A percentile compares a stretch with the other conserved stretches of the same genome.
Conservation (phyloP, 37 sponge, comb jelly and placozoan species). For the Mnemiopsis leidyi region DNA sequence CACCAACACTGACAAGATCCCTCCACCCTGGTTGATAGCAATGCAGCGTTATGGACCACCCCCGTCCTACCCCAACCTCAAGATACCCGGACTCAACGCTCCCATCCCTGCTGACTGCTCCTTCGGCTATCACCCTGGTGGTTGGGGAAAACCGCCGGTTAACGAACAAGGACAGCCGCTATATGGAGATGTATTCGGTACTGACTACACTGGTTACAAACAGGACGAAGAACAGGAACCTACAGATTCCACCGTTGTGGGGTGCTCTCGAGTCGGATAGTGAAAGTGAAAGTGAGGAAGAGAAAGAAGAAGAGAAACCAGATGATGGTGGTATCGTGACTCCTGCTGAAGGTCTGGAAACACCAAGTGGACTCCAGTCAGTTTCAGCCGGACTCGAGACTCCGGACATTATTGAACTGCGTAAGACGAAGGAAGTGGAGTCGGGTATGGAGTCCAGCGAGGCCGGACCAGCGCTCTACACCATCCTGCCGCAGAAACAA, state of each 20-base stretch:
- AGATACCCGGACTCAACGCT: conserved; percentile 90
- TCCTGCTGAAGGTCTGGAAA: conserved; percentile 83
- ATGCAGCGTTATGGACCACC: conserved; percentile 99
- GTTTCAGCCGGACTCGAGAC: conserved; percentile 97
- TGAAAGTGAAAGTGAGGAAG: conserved; percentile 73
- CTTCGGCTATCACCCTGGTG: conserved; percentile 67
- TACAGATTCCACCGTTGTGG: conserved; percentile 82
- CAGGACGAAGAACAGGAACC: conserved; percentile 70
- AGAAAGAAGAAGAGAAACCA: conserved; percentile 69
- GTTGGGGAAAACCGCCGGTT: conserved; percentile 99
- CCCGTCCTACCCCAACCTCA: conserved; percentile 95
- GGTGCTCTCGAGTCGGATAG: conserved; percentile 94
- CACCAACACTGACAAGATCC: conserved; percentile 73
- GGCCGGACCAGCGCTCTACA: conserved; percentile 80
- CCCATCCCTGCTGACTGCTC: conserved; percentile 78
- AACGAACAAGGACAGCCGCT: conserved; percentile 95
- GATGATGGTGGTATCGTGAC: conserved; percentile 81
- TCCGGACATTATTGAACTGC: conserved; percentile 93
- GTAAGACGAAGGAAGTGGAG: conserved; percentile 69
- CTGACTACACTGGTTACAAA: conserved; percentile 70
- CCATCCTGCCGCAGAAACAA: conserved; percentile 88
- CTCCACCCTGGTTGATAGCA: conserved; percentile 98
- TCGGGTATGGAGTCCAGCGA: conserved; percentile 56
- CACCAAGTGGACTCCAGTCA: conserved; percentile 96
- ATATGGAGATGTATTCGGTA: conserved; percentile 98